Conservation (phyloP, 2,113 vertebrate genomes). For the Cromileptes altivelis region DNA sequence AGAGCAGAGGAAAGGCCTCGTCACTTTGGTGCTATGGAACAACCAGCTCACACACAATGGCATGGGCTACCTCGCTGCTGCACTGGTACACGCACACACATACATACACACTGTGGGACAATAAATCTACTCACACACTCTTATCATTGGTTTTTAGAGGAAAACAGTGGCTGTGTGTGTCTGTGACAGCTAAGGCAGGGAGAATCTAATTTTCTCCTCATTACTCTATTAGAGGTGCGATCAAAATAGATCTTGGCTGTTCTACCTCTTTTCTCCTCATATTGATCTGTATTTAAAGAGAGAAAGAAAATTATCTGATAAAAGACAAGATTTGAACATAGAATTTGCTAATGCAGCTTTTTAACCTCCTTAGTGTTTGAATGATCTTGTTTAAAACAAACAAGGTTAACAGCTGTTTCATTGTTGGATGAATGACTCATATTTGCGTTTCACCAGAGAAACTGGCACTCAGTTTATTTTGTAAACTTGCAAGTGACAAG, state of each 20-base stretch:
- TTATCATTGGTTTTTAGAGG: conserved; percentile 18
- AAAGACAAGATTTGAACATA: neutral
- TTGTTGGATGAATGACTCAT: neutral
- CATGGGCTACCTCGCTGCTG: conserved; percentile 93
- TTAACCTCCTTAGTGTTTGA: neutral
- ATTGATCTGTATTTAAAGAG: neutral
- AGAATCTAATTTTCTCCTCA: conserved; percentile 36
- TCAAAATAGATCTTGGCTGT: conserved; percentile 10
- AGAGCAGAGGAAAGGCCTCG: conserved; percentile 93
- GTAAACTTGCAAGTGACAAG: neutral
- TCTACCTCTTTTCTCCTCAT: neutral
- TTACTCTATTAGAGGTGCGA: conserved; percentile 17
- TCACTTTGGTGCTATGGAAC: conserved; percentile 96
- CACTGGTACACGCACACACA: conserved; percentile 85
- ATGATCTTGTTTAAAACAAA: neutral
- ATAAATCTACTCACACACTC: conserved; percentile 6
- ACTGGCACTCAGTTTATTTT: neutral
- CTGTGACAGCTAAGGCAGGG: neutral
- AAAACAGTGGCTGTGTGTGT: conserved; percentile 1
- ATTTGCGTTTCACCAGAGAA: conserved; percentile 27
- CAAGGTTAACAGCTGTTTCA: neutral
- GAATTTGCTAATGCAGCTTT: neutral
- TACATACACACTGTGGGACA: conserved; percentile 14
- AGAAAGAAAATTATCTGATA: neutral
- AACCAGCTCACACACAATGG: conserved; percentile 96